Percentiles rank a stretch among this genome's conserved stretches.
These are phyloP conservation scores for Erinaceus europaeus DNA, from an alignment of 2,113 vertebrate genomes.

Conservation along the genomic window DNA sequence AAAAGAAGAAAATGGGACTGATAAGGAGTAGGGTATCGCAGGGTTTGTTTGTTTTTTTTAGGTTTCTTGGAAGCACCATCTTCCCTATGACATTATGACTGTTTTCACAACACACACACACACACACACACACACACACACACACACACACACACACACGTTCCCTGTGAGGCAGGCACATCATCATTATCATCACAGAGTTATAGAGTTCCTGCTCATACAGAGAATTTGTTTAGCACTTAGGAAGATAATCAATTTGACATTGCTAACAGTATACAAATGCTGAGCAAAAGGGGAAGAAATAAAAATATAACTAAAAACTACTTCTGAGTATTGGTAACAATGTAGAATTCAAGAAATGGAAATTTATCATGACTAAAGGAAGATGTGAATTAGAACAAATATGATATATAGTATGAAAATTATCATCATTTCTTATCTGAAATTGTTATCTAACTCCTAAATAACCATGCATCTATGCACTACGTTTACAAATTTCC, in stretches of 20 bases:
- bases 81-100: not conserved
- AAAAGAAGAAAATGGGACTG: no score
- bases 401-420: not conserved
- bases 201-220: not conserved
- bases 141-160: not conserved
- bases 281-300: not conserved
- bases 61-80: not conserved
- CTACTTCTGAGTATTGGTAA: no score
- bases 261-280: not conserved
- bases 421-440: slow-evolving; percentile 4
- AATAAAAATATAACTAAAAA: no score
- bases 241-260: not conserved
- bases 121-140: not conserved
- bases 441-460: not conserved
- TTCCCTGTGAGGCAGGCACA: not conserved
- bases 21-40: no score
- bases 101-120: not conserved
- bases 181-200: not conserved
- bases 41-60: not conserved
- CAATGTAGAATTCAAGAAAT: not conserved
- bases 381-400: not conserved
- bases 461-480: not conserved
- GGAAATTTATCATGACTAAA: not conserved
- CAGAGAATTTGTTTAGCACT: not conserved
- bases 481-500: not conserved